Base-by-base conservation (phyloP, 1,140 invertebrate species). In the Heliconius eleuchia region DNA sequence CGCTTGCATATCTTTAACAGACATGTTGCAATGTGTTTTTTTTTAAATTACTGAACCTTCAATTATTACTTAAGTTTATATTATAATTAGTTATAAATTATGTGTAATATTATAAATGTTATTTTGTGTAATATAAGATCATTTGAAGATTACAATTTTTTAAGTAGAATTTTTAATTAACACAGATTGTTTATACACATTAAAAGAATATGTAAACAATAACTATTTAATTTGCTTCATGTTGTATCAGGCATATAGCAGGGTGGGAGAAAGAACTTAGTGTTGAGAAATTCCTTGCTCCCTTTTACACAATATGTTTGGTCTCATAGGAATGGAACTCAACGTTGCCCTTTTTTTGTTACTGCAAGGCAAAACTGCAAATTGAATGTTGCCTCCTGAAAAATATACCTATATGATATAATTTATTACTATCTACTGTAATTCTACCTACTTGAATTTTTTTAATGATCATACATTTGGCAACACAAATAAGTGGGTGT, bases 401-500 rank as follows among this genome's bases (percentile, higher is more conserved):
- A 57, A 57, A 57, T 1, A 71, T 30, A 71, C 9, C 66, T 30
- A 34, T 30, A 34, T 34, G 18, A 71, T 27, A 5, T 11, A 71
- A 71, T 71, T 34, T 52, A 5, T 71, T 18, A 37, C 1, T 71
- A 71, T 16, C n/a, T 11, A 72, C 8, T 42, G n/a, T 34, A 18
- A 71, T 71, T 71, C 16, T 19, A 11, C 18, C 11, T 39, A 16
- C 11, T 72, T 73, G 39, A 3, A 4, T 30, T 34, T 73, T 27
- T 39, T 50, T 55, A 30, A 74, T 74, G 16, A 46, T 50, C 37
- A 37, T 74, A 74, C 19, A 39, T 75, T 75, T 75, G 74, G 74
- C 74, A 75, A 37, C 30, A 23, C 8, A 55, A 60, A 50, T 76
- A 60, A 70, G 60, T 76, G 39, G 60, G 57, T 76, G 55, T 75